phyloP scores from a whole-genome alignment of 2,888 invertebrate genomes.

The Megamerina dolium region DNA sequence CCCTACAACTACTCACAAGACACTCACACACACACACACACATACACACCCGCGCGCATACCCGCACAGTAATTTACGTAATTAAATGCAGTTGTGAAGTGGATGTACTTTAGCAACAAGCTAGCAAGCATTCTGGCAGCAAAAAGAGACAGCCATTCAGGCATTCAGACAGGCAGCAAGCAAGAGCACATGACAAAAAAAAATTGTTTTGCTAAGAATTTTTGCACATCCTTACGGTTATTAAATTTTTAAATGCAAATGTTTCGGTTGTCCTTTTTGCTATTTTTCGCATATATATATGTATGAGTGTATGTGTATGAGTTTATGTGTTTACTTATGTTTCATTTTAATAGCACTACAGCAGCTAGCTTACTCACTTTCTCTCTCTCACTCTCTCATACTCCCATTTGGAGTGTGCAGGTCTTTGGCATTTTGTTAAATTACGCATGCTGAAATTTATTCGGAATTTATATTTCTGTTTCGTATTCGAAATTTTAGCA shows the following conservation, averaged over 20 bases:
- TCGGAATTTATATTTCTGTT: slow-evolving; percentile 8
- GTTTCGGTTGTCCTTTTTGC: slow-evolving; percentile 3
- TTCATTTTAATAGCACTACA: too few relatives aligned
- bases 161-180: too few relatives aligned
- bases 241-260: slow-evolving; percentile 20
- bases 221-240: slow-evolving; percentile 14
- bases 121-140: too few relatives aligned
- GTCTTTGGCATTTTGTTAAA: slow-evolving; percentile 8
- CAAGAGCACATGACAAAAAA: too few relatives aligned
- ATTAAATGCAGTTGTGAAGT: slow-evolving; percentile 23
- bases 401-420: background rate
- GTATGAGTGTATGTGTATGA: too few relatives aligned
- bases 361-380: too few relatives aligned
- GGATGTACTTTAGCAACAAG: background rate
- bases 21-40: slow-evolving; percentile 1
- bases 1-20: too few relatives aligned
- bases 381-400: too few relatives aligned
- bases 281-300: background rate
- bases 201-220: too few relatives aligned
- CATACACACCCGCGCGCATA: background rate
- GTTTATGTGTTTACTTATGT: background rate
- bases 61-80: slow-evolving; percentile 16
- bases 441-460: slow-evolving; percentile 12
- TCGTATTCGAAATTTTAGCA: too few relatives aligned
- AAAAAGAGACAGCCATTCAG: too few relatives aligned